Evolutionary conservation across 2,888 invertebrate species (phyloP).

Genomic region (Ypsolopha scabrella): DNA sequence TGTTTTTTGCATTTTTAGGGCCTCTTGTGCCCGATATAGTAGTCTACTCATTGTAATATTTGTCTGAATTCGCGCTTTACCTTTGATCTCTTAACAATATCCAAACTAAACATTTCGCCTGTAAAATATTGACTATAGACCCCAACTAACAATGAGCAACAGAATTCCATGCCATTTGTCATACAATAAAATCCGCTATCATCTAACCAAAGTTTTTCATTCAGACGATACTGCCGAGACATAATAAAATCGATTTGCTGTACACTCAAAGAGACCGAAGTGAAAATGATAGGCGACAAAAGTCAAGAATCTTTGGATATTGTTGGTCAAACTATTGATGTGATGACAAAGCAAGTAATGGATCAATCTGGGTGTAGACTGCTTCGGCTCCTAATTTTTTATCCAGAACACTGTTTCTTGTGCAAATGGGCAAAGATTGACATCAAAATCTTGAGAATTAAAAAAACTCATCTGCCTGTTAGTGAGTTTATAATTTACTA

Average conservation of each 20-base stretch:
- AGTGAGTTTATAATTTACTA: no score
- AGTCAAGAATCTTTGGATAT: not conserved
- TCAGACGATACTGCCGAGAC: conserved; percentile 43
- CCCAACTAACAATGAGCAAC: conserved; percentile 32
- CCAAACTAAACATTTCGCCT: conserved; percentile 41
- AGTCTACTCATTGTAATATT: not conserved
- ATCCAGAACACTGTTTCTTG: no score
- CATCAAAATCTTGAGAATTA: no score
- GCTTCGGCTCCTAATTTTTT: no score
- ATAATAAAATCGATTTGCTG: conserved; percentile 55
- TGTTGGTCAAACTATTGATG: no score
- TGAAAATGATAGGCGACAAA: conserved; percentile 64
- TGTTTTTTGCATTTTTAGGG: not conserved
- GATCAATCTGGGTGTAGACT: no score
- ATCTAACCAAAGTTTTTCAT: conserved; percentile 28
- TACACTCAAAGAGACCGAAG: conserved; percentile 39
- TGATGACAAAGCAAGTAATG: no score
- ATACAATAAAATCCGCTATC: conserved; percentile 33
- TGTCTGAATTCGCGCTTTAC: conserved; percentile 21
- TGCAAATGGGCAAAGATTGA: no score
- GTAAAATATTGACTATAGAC: conserved; percentile 27
- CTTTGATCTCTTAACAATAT: conserved; percentile 20
- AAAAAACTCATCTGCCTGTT: no score
- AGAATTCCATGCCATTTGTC: conserved; percentile 47
- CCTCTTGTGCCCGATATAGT: not conserved